These are phyloP conservation scores for Tympanoctomys barrerae DNA, from an alignment of 2,797 vertebrate species.

Conservation along the genomic window DNA sequence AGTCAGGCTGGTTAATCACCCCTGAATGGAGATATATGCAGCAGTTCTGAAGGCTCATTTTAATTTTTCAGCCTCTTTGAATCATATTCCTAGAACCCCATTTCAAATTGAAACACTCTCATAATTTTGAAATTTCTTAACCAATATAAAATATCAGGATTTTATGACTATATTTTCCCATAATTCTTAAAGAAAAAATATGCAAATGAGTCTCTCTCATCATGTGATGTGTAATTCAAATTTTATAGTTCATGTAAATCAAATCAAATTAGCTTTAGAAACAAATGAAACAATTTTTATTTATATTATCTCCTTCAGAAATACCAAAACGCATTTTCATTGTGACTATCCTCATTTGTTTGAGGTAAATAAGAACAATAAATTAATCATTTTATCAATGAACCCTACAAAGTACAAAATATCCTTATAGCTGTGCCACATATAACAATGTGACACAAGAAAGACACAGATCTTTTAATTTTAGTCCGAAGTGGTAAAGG, in stretches of 20 bases:
- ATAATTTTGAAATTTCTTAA: constrained; percentile 86
- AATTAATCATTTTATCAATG: constrained; percentile 81
- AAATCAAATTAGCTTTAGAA: constrained; percentile 38
- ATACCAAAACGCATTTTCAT: constrained; percentile 71
- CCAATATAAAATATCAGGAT: constrained; percentile 82
- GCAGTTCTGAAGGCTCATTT: constrained; percentile 82
- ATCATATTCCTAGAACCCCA: constrained; percentile 83
- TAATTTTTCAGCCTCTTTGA: constrained; percentile 85
- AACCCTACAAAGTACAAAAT: constrained; percentile 80
- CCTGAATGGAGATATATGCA: constrained; percentile 86
- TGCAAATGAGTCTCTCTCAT: constrained; percentile 8
- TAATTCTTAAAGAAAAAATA: constrained; percentile 64
- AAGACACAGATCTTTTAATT: constrained; percentile 81
- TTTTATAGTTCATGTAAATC: constrained; percentile 70
- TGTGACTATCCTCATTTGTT: constrained; percentile 81
- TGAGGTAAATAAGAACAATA: constrained; percentile 83
- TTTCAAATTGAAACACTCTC: constrained; percentile 84
- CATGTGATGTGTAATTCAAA: constrained; percentile 77
- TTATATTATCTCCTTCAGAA: constrained; percentile 68
- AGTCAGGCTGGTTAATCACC: constrained; percentile 86
- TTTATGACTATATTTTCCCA: constrained; percentile 78
- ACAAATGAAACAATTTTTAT: constrained; percentile 51
- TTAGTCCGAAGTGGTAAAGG: constrained; percentile 81
- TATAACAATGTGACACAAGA: constrained; percentile 86
- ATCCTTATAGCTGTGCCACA: constrained; percentile 74